Percentiles rank a stretch among this genome's conserved stretches.
These are phyloP conservation scores for Setipinna tenuifilis DNA, from an alignment of 2,797 vertebrate genomes.

Conservation along the genomic window DNA sequence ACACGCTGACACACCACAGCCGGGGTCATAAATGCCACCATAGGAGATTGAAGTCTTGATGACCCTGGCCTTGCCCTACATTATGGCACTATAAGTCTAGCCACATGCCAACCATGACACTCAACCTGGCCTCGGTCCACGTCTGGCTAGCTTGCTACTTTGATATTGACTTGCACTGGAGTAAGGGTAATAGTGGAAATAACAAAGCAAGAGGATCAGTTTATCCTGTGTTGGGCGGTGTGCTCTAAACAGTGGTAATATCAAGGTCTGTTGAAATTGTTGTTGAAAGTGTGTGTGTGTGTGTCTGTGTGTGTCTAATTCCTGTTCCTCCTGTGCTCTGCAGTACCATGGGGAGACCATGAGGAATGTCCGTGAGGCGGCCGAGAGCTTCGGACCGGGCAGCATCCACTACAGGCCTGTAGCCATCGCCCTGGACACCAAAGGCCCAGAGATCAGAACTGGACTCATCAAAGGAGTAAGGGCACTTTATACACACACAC, in stretches of 20 bases:
- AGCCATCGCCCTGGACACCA: conserved; percentile 95
- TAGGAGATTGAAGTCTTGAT: too few species aligned
- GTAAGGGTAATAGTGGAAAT: too few species aligned
- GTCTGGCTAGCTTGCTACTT: too few species aligned
- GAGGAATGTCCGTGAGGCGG: conserved; percentile 90
- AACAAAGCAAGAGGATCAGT: too few species aligned
- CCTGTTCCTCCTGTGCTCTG: background rate
- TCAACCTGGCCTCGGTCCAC: background rate
- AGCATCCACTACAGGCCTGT: conserved; percentile 94
- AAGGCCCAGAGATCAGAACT: conserved; percentile 97
- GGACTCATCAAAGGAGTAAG: conserved; percentile 95
- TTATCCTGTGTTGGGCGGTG: too few species aligned
- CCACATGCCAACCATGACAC: background rate
- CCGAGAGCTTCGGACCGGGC: conserved; percentile 91
- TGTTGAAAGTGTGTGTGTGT: background rate
- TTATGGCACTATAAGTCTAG: background rate
- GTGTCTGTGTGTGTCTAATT: background rate
- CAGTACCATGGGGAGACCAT: conserved; percentile 94
- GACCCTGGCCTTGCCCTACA: background rate
- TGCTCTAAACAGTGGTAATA: too few species aligned
- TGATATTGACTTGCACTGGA: too few species aligned
- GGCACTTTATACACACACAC: conserved; percentile 40
- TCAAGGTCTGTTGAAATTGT: background rate
- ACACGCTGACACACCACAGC: too few species aligned
- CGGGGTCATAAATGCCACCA: too few species aligned